Evolutionary conservation across 2,888 invertebrate species (phyloP).

Genomic region (Lamellibrachia columna): DNA sequence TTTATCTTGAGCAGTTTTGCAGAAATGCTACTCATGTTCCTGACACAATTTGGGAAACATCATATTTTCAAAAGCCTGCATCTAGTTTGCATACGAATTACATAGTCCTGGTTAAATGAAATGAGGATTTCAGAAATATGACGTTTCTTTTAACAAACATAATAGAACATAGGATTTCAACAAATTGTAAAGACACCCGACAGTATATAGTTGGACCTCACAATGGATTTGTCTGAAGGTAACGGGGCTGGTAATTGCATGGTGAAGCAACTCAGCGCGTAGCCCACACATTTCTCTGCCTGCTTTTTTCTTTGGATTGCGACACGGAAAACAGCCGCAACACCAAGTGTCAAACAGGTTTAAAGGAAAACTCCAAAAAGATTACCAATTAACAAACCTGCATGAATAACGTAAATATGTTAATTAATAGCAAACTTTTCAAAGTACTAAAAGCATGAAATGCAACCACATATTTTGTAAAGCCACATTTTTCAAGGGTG

Average conservation of each 20-base stretch:
- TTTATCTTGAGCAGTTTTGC: background rate
- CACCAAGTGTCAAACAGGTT: background rate
- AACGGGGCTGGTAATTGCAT: background rate
- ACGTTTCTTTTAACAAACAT: no score
- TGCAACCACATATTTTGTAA: no score
- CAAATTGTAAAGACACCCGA: background rate
- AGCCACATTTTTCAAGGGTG: no score
- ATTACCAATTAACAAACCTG: no score
- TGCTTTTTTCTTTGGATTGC: background rate
- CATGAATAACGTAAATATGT: no score
- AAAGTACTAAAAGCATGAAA: no score
- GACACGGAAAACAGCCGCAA: background rate
- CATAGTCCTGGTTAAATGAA: no score
- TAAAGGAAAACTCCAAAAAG: no score
- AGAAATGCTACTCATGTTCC: background rate
- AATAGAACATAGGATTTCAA: background rate
- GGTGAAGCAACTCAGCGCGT: background rate
- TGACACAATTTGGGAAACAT: background rate
- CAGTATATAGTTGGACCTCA: background rate
- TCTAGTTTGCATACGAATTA: no score
- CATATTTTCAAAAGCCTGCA: no score
- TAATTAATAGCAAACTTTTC: no score
- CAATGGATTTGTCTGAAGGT: background rate
- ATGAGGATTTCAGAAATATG: no score
- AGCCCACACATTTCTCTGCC: background rate